Conservation (phyloP, 1,140 invertebrate genomes). For the Drosophila teissieri region DNA sequence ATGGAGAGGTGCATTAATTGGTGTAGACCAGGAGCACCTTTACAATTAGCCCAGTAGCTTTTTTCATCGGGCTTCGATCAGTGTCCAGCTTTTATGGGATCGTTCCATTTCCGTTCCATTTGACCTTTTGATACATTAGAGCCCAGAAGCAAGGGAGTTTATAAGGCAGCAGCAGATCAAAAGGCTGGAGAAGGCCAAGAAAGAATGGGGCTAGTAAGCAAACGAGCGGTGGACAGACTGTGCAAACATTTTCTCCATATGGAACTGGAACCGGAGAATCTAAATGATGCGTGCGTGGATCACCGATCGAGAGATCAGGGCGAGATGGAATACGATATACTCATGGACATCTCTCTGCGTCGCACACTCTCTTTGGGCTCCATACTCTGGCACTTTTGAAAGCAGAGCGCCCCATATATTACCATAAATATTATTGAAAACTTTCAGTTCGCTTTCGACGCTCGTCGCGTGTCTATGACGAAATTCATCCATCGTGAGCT, state of each 20-base stretch:
- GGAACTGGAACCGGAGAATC: constrained; percentile 22
- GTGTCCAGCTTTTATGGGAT: too few relatives aligned
- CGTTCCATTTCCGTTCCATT: too few relatives aligned
- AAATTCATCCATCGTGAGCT: constrained; percentile 9
- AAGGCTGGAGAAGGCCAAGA: not conserved
- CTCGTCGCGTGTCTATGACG: constrained; percentile 53
- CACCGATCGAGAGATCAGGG: constrained; percentile 23
- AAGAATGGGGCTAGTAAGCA: constrained; percentile 6
- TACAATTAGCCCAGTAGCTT: too few relatives aligned
- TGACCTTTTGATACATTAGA: constrained; percentile 2
- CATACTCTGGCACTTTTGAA: constrained; percentile 23
- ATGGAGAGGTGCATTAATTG: too few relatives aligned
- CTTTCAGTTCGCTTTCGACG: constrained; percentile 75
- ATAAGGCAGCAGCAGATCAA: not conserved
- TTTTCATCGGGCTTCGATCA: too few relatives aligned
- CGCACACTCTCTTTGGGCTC: constrained; percentile 8
- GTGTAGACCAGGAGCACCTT: too few relatives aligned
- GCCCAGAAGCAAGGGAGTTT: not conserved
- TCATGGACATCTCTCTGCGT: constrained; percentile 12
- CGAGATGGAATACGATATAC: constrained; percentile 5
- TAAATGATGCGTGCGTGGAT: constrained; percentile 31
- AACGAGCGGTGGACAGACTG: constrained; percentile 27
- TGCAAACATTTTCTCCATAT: constrained; percentile 42
- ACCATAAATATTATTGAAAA: constrained; percentile 74
- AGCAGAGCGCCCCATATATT: constrained; percentile 57